Percentiles rank a stretch among this genome's conserved stretches.
These are phyloP conservation scores for Caenorhabditis brenneri DNA, from an alignment of 1,140 invertebrate genomes.

Conservation along the genomic window DNA sequence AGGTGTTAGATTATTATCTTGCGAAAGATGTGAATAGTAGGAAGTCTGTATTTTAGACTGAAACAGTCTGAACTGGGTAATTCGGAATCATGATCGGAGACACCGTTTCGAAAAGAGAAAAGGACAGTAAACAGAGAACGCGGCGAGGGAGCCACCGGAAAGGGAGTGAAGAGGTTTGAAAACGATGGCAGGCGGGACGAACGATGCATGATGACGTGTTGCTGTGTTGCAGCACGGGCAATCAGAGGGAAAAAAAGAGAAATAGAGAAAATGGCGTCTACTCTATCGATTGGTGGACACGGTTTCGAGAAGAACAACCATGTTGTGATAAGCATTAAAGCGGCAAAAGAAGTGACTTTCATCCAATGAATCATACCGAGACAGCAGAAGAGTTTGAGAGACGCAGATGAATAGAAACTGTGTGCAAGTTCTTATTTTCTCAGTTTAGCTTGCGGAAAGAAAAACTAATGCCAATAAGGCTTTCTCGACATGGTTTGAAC, in stretches of 20 bases:
- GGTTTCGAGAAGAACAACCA: conserved; percentile 25
- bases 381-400: neutral
- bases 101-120: neutral
- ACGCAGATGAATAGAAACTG: neutral
- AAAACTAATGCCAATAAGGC: too few species aligned
- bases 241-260: conserved; percentile 11
- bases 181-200: neutral
- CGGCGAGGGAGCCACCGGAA: neutral
- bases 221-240: neutral
- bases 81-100: neutral
- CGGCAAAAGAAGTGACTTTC: neutral
- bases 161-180: neutral
- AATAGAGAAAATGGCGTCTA: conserved; percentile 4
- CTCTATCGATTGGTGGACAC: conserved; percentile 10
- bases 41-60: neutral
- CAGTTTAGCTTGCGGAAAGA: too few species aligned
- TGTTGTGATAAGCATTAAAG: neutral
- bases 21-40: neutral
- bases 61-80: neutral
- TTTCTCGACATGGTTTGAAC: too few species aligned
- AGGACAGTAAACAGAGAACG: neutral
- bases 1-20: neutral
- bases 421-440: neutral
- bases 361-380: neutral
- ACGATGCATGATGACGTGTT: conserved; percentile 5